Evolutionary conservation across 2,113 vertebrate species (phyloP), one percentile per base, ranked within the genome.

Genomic region (Rutilus rutilus): DNA sequence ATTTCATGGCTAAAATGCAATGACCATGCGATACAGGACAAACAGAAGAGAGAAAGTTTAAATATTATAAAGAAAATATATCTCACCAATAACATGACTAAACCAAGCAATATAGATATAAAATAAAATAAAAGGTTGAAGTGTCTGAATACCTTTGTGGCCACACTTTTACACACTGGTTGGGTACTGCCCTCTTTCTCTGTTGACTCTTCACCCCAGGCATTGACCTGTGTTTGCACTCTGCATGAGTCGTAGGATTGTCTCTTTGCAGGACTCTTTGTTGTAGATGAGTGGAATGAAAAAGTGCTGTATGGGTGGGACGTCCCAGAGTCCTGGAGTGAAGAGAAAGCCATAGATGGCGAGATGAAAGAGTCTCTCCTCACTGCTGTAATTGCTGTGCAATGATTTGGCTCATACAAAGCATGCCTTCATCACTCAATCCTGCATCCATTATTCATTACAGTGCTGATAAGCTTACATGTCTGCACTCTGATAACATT

Each of bases 201-300:
- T 47, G 19, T 76, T 84, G 83, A 84, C 71, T 75, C 23, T 45
- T 76, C 83, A 76, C 83, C 23, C 15, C 74, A 75, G 73, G 52
- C 83, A 76, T 17, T 60, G 67, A 77, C 67, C 27, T 36, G 33
- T 82, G 21, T 25, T 42, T 82, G 75, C 82, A 33, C 84, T 85
- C 88, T 88, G 39, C 65, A 90, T 71, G 86, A 88, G 91, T 79
- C 14, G 69, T 62, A 85, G 57, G 74, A 86, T 82, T 82, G 42
- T 12, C 67, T 73, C 65, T 71, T 86, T 89, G 78, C 57, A 67
- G 67, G 36, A 12, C 67, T 67, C 65, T 71, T 86, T 89, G 78
- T 62, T 73, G 67, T 78, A 33, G 19, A 27, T 75, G 82, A 84
- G 54, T n/a, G 80, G 84, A 82, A 75, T 47, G 85, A 67, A 85